A percentile compares a stretch with the other conserved stretches of the same genome.
These are phyloP conservation scores for Strigamia maritima DNA, from an alignment of 2,888 invertebrate species.

Conservation along the genomic window DNA sequence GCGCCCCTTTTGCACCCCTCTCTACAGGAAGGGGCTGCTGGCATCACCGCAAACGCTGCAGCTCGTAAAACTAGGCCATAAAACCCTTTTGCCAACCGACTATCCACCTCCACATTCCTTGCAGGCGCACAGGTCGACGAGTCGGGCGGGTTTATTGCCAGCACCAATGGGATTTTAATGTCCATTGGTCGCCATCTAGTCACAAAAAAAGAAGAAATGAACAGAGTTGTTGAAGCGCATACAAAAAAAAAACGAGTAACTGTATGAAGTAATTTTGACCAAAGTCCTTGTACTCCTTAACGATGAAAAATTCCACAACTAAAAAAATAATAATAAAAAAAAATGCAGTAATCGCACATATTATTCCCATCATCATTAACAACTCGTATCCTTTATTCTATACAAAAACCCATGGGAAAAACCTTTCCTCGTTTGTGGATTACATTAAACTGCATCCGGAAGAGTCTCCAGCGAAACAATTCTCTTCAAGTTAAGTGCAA, in stretches of 20 bases:
- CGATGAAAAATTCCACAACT: not conserved
- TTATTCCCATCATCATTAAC: constrained; percentile 18
- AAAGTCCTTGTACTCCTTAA: not conserved
- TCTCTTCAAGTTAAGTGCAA: constrained; percentile 9
- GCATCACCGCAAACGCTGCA: constrained; percentile 28
- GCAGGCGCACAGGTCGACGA: constrained; percentile 34
- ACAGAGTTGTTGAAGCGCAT: constrained; percentile 31
- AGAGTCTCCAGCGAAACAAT: not conserved
- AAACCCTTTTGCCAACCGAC: constrained; percentile 28
- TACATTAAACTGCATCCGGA: not conserved
- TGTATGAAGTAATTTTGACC: constrained; percentile 15
- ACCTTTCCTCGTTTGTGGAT: not conserved
- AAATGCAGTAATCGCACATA: constrained; percentile 10
- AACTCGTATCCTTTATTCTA: not conserved
- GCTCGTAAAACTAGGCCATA: constrained; percentile 30
- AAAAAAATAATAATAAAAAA: not conserved
- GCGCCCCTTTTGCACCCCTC: constrained; percentile 9
- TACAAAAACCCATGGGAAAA: not conserved
- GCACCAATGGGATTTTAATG: constrained; percentile 34
- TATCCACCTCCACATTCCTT: constrained; percentile 30
- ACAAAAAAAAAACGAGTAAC: not conserved
- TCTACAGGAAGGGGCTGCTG: constrained; percentile 20
- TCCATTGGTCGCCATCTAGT: constrained; percentile 34
- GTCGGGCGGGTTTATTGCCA: constrained; percentile 32
- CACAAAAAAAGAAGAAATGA: constrained; percentile 32